Conservation (phyloP, 2,888 invertebrate species). For the Melinopterus prodromus region DNA sequence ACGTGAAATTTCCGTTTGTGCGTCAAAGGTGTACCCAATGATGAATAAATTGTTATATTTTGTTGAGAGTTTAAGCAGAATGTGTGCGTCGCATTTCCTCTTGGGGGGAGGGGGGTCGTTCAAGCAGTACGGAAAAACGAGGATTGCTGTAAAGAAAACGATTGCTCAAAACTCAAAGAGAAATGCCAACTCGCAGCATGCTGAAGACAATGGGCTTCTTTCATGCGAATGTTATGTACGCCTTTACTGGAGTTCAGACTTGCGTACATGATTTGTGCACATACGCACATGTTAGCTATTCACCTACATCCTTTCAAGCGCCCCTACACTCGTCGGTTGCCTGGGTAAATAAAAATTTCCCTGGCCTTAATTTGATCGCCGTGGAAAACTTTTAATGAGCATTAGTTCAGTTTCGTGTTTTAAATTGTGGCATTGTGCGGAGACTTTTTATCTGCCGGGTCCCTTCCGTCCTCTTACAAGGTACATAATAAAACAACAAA, state of each 20-base stretch:
- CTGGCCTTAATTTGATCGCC: conserved; percentile 21
- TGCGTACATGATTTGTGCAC: conserved; percentile 36
- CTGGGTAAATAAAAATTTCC: conserved; percentile 20
- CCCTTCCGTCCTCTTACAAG: conserved; percentile 7
- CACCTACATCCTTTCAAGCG: conserved; percentile 30
- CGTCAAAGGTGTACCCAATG: not conserved
- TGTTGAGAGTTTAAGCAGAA: not conserved
- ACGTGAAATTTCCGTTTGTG: not conserved
- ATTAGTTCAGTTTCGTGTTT: conserved; percentile 17
- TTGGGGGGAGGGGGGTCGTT: not conserved
- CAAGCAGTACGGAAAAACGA: conserved; percentile 18
- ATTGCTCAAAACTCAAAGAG: conserved; percentile 38
- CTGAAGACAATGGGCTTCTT: conserved; percentile 40
- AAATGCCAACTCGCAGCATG: conserved; percentile 34
- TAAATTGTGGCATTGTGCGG: conserved; percentile 18
- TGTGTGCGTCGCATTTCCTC: not conserved
- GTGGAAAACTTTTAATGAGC: conserved; percentile 24
- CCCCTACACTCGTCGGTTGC: not conserved
- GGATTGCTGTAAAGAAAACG: conserved; percentile 31
- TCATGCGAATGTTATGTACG: conserved; percentile 40
- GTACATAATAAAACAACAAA: conserved; percentile 29
- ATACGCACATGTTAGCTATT: conserved; percentile 24
- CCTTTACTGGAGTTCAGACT: conserved; percentile 35
- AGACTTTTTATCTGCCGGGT: conserved; percentile 13
- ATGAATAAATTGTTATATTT: not conserved